Evolutionary conservation across 2,113 vertebrate genomes (phyloP).

Genomic region (Onychorhynchus coronatus): DNA sequence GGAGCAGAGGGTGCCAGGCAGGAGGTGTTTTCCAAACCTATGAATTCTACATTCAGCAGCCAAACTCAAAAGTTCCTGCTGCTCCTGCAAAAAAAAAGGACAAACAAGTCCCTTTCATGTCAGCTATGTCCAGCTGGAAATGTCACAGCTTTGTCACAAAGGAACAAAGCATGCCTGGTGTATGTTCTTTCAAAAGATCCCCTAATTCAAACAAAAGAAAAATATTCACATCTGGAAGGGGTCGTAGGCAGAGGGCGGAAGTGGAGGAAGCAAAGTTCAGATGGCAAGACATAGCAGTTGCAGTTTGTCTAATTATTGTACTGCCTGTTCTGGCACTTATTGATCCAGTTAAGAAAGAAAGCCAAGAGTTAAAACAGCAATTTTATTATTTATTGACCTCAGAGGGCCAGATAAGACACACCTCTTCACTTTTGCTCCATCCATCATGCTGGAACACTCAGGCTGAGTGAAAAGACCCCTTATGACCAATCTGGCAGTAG

Average conservation of each 20-base stretch:
- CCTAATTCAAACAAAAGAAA: conserved; percentile 56
- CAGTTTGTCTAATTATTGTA: conserved; percentile 1
- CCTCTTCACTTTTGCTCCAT: not conserved
- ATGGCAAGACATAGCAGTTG: conserved; percentile 1
- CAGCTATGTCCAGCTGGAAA: conserved; percentile 53
- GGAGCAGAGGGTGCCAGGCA: not conserved
- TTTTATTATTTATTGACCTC: conserved; percentile 8
- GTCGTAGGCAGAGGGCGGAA: not conserved
- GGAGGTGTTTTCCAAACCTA: conserved; percentile 32
- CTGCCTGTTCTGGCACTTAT: not conserved
- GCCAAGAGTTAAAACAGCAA: conserved; percentile 5
- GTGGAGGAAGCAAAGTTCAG: conserved; percentile 34
- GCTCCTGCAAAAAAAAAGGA: conserved; percentile 43
- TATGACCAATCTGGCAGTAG: not conserved
- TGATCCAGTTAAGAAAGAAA: not conserved
- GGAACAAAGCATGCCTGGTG: conserved; percentile 31
- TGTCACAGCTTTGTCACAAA: conserved; percentile 30
- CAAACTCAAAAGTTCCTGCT: conserved; percentile 60
- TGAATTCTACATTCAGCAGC: conserved; percentile 53
- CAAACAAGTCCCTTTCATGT: conserved; percentile 50
- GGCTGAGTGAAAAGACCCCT: not conserved
- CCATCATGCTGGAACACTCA: not conserved
- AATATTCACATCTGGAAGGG: conserved; percentile 60
- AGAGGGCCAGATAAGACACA: not conserved
- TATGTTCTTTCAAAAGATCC: conserved; percentile 44